A percentile compares a stretch with the other conserved stretches of the same genome.
Evolutionary conservation across 1,140 invertebrate species (phyloP).

Genomic region (Drosophila mauritiana): DNA sequence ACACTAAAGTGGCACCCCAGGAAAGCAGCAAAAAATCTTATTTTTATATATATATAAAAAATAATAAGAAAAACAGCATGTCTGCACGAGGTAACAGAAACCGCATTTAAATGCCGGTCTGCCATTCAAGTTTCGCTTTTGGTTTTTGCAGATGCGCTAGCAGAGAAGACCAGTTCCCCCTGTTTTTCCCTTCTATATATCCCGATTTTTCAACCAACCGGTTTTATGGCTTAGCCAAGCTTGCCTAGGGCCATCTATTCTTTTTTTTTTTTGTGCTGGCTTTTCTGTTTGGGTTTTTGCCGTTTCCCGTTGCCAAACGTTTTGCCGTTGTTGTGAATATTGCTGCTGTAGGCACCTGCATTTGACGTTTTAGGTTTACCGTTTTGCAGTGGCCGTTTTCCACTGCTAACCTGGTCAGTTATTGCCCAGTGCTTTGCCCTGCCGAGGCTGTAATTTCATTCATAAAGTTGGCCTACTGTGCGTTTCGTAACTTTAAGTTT

Average conservation of each 20-base stretch:
- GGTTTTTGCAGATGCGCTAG: conserved; percentile 66
- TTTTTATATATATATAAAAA: conserved; percentile 7
- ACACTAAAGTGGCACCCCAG: conserved; percentile 67
- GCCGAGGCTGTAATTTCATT: conserved; percentile 52
- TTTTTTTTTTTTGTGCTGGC: conserved; percentile 3
- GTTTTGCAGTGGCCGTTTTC: conserved; percentile 54
- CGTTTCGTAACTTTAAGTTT: conserved; percentile 27
- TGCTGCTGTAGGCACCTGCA: conserved; percentile 65
- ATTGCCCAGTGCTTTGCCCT: conserved; percentile 33
- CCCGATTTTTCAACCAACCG: conserved; percentile 50
- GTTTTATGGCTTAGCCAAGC: conserved; percentile 69
- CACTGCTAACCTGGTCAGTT: conserved; percentile 50
- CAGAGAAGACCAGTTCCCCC: not conserved
- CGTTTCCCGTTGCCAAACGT: conserved; percentile 50
- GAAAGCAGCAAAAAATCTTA: conserved; percentile 15
- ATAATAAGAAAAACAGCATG: conserved; percentile 7
- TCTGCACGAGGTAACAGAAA: conserved; percentile 47
- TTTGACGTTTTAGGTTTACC: conserved; percentile 66
- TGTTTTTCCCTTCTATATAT: not conserved
- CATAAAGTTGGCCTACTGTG: conserved; percentile 43
- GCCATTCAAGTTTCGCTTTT: conserved; percentile 39
- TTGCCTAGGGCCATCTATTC: conserved; percentile 65
- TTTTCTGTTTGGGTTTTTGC: conserved; percentile 14
- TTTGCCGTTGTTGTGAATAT: conserved; percentile 47
- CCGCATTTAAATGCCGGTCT: conserved; percentile 71